A percentile compares a stretch with the other conserved stretches of the same genome.
phyloP scores from a whole-genome alignment of 2,113 vertebrate species.

The Psammodynastes pulverulentus region DNA sequence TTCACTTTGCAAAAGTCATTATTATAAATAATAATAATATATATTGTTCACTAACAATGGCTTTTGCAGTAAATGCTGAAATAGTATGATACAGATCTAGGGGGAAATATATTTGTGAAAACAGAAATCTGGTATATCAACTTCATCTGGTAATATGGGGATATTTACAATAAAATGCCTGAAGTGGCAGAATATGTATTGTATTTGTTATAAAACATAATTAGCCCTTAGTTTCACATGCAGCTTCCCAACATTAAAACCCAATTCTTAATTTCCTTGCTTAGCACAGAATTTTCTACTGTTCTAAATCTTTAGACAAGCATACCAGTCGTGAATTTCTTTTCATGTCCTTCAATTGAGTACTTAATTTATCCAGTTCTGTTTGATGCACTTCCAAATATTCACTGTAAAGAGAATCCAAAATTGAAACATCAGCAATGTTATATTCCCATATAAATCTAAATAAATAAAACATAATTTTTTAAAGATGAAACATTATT shows the following conservation, averaged over 20 bases:
- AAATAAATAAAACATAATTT: not conserved
- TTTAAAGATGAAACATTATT: not conserved
- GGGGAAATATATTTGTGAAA: not conserved
- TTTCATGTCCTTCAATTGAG: conserved; percentile 95
- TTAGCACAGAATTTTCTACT: not conserved
- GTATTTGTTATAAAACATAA: not conserved
- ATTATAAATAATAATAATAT: not conserved
- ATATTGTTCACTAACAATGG: not conserved
- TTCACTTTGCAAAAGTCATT: not conserved
- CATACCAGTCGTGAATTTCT: conserved; percentile 96
- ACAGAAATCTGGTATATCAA: not conserved
- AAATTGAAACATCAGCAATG: conserved; percentile 30
- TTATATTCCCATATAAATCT: not conserved
- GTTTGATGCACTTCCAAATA: conserved; percentile 93
- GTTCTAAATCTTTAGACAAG: not conserved
- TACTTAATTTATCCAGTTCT: conserved; percentile 89
- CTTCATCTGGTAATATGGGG: not conserved
- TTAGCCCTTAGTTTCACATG: not conserved
- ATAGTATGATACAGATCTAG: not conserved
- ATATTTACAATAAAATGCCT: not conserved
- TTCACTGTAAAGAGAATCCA: conserved; percentile 76
- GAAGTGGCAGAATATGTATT: not conserved
- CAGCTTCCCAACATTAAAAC: not conserved
- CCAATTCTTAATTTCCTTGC: rapidly evolving
- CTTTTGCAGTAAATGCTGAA: not conserved